Percentiles rank a stretch among this genome's conserved stretches.
Conservation (phyloP, 2,888 invertebrate genomes). For the Cataglyphis altisquamis region DNA sequence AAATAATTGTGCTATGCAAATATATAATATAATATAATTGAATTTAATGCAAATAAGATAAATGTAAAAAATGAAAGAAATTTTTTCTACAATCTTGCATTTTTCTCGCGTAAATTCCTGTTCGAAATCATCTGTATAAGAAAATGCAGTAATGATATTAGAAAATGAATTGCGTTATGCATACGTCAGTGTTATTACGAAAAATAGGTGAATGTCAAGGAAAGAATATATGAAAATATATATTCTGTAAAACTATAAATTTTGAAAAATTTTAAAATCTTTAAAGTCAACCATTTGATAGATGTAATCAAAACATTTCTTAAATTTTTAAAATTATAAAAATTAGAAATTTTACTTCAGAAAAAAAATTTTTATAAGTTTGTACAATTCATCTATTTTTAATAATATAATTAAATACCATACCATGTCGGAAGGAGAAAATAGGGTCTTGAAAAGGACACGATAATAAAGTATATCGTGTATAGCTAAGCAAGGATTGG, state of each 20-base stretch:
- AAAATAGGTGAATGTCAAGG: not conserved
- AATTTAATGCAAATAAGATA: slow-evolving; percentile 10
- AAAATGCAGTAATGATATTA: slow-evolving; percentile 1
- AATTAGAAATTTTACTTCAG: not conserved
- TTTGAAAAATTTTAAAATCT: not conserved
- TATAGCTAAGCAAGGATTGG: slow-evolving; percentile 69
- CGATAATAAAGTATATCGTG: slow-evolving; percentile 27
- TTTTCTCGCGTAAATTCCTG: not conserved
- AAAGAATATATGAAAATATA: slow-evolving; percentile 3
- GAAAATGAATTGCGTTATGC: not conserved
- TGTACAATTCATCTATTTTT: slow-evolving; percentile 20
- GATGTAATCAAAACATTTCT: not conserved
- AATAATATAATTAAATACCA: slow-evolving; percentile 10
- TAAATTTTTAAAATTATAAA: not conserved
- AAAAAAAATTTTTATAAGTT: not conserved
- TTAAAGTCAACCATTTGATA: not conserved
- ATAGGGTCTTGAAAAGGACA: not conserved
- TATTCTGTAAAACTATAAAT: not conserved
- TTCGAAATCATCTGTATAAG: not conserved
- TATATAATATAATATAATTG: slow-evolving; percentile 11
- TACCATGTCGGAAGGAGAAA: not conserved
- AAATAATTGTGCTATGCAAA: not conserved
- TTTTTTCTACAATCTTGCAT: slow-evolving; percentile 44
- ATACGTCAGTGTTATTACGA: not conserved
- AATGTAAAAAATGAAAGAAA: not conserved